Percentiles rank a stretch among this genome's conserved stretches.
Evolutionary conservation across 1,140 invertebrate species (phyloP).

Genomic region (Leucophenga varia): DNA sequence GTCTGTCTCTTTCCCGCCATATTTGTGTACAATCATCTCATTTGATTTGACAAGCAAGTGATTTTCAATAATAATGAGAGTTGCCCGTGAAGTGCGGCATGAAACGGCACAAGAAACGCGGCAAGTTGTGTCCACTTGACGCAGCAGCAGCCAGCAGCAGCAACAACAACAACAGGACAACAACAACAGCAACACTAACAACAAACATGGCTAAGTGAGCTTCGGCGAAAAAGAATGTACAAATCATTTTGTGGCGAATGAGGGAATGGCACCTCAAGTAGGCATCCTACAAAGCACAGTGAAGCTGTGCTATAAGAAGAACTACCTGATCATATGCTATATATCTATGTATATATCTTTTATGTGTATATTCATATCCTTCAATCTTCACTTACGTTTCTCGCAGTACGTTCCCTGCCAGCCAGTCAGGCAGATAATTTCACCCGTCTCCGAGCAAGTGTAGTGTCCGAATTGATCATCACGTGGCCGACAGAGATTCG

Average conservation of each 20-base stretch:
- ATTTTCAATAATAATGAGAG: conserved; percentile 55
- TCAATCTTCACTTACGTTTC: conserved; percentile 89
- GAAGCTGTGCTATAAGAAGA: too few species aligned
- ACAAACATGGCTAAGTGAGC: conserved; percentile 20
- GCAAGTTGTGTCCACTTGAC: conserved; percentile 22
- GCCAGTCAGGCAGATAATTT: conserved; percentile 84
- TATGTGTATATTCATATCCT: too few species aligned
- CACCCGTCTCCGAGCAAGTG: conserved; percentile 84
- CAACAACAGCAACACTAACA: conserved; percentile 21
- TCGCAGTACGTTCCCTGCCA: conserved; percentile 93
- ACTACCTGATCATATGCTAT: too few species aligned
- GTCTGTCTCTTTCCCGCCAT: conserved; percentile 1
- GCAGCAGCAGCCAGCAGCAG: conserved; percentile 11
- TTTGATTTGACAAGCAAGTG: conserved; percentile 55
- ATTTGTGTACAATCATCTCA: conserved; percentile 53
- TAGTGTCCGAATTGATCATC: conserved; percentile 94
- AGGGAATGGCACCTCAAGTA: too few species aligned
- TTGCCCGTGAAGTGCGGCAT: conserved; percentile 28
- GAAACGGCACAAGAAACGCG: conserved; percentile 20
- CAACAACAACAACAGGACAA: conserved; percentile 15
- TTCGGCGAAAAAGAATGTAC: conserved; percentile 27
- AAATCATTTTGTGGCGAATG: conserved; percentile 13
- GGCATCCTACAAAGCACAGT: too few species aligned
- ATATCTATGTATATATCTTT: too few species aligned
- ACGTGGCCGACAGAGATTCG: conserved; percentile 82